A percentile compares a stretch with the other conserved stretches of the same genome.
Evolutionary conservation across 1,140 invertebrate genomes (phyloP).

Genomic region (Zaprionus inermis): DNA sequence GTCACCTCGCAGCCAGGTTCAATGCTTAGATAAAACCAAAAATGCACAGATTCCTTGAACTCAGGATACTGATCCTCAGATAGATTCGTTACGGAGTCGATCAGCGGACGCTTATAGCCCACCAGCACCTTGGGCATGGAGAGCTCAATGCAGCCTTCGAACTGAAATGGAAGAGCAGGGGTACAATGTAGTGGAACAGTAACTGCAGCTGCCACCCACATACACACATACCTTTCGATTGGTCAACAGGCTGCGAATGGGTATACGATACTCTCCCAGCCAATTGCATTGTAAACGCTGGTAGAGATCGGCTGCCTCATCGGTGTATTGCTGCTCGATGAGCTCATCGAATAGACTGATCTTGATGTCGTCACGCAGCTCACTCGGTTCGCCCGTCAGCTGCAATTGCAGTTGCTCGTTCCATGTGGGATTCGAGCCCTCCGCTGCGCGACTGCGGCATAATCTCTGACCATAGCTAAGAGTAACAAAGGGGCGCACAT

Average conservation of each 20-base stretch:
- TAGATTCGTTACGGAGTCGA: conserved; percentile 74
- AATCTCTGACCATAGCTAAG: conserved; percentile 88
- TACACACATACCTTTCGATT: conserved; percentile 86
- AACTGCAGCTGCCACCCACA: no score
- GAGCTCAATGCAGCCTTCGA: conserved; percentile 89
- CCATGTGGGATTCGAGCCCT: conserved; percentile 92
- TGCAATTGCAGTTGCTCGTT: conserved; percentile 90
- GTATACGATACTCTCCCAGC: conserved; percentile 90
- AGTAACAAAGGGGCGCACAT: conserved; percentile 89
- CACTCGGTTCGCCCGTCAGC: conserved; percentile 59
- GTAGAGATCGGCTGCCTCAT: conserved; percentile 87
- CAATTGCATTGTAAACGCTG: conserved; percentile 89
- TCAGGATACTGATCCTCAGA: conserved; percentile 76
- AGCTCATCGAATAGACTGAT: conserved; percentile 90
- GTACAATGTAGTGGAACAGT: not conserved
- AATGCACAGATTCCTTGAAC: conserved; percentile 84
- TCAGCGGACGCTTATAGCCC: conserved; percentile 86
- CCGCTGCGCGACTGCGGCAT: conserved; percentile 87
- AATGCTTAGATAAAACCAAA: conserved; percentile 85
- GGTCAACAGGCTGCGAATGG: conserved; percentile 88
- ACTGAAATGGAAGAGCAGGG: conserved; percentile 23
- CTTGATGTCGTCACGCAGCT: conserved; percentile 85
- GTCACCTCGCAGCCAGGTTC: conserved; percentile 83
- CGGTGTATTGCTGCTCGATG: conserved; percentile 86
- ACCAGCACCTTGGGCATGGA: conserved; percentile 88